phyloP scores from a whole-genome alignment of 2,888 invertebrate species.

The Microplitis manilae region DNA sequence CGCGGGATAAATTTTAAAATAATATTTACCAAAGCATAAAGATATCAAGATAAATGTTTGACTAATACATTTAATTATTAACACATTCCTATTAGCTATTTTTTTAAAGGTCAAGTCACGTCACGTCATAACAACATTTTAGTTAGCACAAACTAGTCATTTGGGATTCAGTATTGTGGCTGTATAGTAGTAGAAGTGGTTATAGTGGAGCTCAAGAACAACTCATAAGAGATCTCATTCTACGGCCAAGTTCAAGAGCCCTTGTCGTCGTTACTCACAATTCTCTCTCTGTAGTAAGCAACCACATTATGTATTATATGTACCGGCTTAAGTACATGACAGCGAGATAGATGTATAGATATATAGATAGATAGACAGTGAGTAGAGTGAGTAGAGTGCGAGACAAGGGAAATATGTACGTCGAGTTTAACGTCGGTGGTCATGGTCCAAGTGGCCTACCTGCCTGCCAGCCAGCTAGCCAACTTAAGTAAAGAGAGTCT shows the following conservation, averaged over 20 bases:
- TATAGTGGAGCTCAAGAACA: not conserved
- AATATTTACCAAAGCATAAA: not conserved
- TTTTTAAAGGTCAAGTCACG: not conserved
- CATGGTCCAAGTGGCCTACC: slow-evolving; percentile 40
- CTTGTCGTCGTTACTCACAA: slow-evolving; percentile 31
- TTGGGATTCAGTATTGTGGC: not conserved
- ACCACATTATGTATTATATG: not conserved
- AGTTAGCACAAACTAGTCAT: slow-evolving; percentile 8
- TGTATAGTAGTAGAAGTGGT: not conserved
- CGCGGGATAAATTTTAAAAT: not conserved
- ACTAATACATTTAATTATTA: not conserved
- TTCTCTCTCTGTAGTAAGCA: slow-evolving; percentile 22
- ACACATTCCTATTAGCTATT: not conserved
- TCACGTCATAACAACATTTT: not conserved
- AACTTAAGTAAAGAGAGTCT: slow-evolving; percentile 18
- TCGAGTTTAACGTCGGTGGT: slow-evolving; percentile 41
- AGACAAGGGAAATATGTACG: slow-evolving; percentile 31
- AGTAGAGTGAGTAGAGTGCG: slow-evolving; percentile 2
- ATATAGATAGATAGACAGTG: not conserved
- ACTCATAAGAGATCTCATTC: slow-evolving; percentile 27
- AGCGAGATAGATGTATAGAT: slow-evolving; percentile 6
- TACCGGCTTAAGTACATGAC: slow-evolving; percentile 19
- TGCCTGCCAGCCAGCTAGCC: slow-evolving; percentile 21
- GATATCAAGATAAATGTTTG: not conserved
- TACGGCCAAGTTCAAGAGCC: slow-evolving; percentile 38